A percentile compares a stretch with the other conserved stretches of the same genome.
Conservation (phyloP, 2,797 vertebrate species). For the Fistularia commersonii region DNA sequence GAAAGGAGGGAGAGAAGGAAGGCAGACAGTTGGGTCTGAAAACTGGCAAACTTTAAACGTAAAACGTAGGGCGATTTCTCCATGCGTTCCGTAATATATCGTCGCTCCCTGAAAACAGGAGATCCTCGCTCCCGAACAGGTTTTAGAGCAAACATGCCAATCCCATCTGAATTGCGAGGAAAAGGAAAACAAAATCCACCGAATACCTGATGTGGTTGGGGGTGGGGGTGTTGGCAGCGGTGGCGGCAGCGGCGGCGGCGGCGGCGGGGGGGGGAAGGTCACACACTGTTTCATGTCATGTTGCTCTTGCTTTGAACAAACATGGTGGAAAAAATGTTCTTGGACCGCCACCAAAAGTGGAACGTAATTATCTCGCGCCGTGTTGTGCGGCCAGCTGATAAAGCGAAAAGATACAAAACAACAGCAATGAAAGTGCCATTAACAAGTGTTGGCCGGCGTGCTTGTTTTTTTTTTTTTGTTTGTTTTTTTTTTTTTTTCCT, state of each 20-base stretch:
- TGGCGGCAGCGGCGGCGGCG: too few species aligned
- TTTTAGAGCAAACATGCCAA: slow-evolving; percentile 14
- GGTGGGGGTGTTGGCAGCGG: too few species aligned
- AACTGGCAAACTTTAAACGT: not conserved
- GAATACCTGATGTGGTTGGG: too few species aligned
- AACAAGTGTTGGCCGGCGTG: slow-evolving; percentile 61
- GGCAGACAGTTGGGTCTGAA: slow-evolving; percentile 39
- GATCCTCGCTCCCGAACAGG: slow-evolving; percentile 22
- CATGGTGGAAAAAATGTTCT: too few species aligned
- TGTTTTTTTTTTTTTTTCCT: too few species aligned
- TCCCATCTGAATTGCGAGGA: too few species aligned
- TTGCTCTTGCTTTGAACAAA: not conserved
- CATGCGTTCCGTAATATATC: too few species aligned
- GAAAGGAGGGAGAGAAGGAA: slow-evolving; percentile 17
- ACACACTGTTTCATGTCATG: too few species aligned
- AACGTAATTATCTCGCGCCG: slow-evolving; percentile 14
- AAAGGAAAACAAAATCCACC: slow-evolving; percentile 2
- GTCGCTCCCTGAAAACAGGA: slow-evolving; percentile 39
- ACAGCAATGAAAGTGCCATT: slow-evolving; percentile 50
- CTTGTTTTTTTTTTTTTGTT: too few species aligned
- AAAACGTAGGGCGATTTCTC: too few species aligned
- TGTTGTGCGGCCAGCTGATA: too few species aligned
- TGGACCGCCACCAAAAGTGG: not conserved
- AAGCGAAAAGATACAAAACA: slow-evolving; percentile 36
- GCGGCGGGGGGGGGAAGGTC: too few species aligned